These are phyloP conservation scores for Cercopithecus diana DNA, from an alignment of 2,797 vertebrate genomes.

Conservation along the genomic window DNA sequence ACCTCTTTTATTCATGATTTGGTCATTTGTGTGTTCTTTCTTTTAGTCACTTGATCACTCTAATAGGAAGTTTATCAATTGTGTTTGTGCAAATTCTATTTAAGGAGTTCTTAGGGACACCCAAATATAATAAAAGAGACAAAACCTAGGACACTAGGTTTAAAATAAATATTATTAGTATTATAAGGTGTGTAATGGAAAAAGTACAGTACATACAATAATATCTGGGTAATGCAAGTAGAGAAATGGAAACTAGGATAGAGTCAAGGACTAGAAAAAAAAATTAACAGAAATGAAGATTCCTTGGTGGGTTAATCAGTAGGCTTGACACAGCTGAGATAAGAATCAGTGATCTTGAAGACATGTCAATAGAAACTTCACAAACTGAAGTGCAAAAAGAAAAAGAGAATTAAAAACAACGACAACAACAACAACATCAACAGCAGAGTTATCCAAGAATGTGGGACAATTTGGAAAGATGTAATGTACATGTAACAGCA, in stretches of 20 bases:
- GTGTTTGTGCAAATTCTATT: neutral
- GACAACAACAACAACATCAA: neutral
- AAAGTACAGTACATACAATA: neutral
- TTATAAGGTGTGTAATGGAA: neutral
- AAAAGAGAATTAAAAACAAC: neutral
- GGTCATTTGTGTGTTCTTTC: neutral
- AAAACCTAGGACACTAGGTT: neutral
- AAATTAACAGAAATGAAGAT: neutral
- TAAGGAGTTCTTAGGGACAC: neutral
- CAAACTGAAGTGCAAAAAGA: neutral
- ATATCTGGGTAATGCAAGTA: neutral
- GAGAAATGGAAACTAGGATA: neutral
- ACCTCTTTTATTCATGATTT: neutral
- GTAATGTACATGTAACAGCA: neutral
- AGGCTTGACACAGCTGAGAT: neutral
- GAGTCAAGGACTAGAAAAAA: neutral
- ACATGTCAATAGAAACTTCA: neutral
- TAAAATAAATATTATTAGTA: neutral
- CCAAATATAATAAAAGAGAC: neutral
- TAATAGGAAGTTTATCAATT: neutral
- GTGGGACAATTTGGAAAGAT: neutral
- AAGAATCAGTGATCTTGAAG: neutral
- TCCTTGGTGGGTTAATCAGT: neutral
- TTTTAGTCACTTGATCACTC: neutral
- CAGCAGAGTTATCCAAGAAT: neutral